Evolutionary conservation across 2,797 vertebrate species (phyloP).

Genomic region (Triplophysa bombifrons): DNA sequence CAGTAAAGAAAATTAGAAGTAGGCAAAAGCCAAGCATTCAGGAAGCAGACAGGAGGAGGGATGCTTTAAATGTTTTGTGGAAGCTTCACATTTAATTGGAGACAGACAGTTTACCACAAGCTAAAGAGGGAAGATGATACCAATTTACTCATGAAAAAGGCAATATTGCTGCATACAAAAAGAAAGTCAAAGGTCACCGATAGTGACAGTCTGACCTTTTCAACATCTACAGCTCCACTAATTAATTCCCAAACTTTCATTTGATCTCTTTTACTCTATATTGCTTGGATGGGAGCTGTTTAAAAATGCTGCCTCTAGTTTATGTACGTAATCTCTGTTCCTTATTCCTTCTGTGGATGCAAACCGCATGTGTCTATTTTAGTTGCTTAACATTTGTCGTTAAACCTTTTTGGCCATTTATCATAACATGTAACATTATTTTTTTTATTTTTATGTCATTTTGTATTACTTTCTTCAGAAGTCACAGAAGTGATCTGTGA

Average conservation of each 20-base stretch:
- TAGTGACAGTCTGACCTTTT: slow-evolving; percentile 56
- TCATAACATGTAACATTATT: neutral
- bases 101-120: slow-evolving; percentile 50
- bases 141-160: slow-evolving; percentile 52
- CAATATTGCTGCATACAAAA: slow-evolving; percentile 46
- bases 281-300: neutral
- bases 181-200: slow-evolving; percentile 54
- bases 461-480: too few relatives aligned
- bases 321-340: slow-evolving; percentile 3
- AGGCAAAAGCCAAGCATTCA: slow-evolving; percentile 3
- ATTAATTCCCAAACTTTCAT: slow-evolving; percentile 25
- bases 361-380: neutral
- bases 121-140: slow-evolving; percentile 40
- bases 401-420: neutral
- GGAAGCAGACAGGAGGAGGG: neutral
- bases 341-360: neutral
- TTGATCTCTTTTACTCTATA: slow-evolving; percentile 26
- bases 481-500: too few relatives aligned
- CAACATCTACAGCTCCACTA: slow-evolving; percentile 37
- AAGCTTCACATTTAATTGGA: slow-evolving; percentile 49
- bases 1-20: neutral
- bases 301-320: slow-evolving; percentile 17
- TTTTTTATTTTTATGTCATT: too few relatives aligned
- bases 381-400: neutral
- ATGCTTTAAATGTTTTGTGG: slow-evolving; percentile 28